These are phyloP conservation scores for Darevskia nairensis DNA, from an alignment of 2,797 vertebrate genomes.

Conservation along the genomic window DNA sequence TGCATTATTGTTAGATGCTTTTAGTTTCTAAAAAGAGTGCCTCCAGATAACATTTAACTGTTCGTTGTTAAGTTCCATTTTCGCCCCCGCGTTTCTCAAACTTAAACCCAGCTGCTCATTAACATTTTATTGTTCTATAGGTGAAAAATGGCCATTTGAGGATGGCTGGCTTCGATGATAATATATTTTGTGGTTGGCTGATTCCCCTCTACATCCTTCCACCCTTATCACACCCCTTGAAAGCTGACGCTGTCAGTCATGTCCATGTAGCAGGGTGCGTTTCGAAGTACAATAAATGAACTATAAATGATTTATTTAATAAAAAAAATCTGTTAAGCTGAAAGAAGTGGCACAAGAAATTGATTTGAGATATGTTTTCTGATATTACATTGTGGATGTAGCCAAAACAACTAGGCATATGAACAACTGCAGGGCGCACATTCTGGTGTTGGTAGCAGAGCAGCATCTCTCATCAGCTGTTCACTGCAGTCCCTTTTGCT, in stretches of 20 bases:
- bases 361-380: background rate
- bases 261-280: background rate
- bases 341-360: background rate
- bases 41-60: background rate
- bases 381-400: background rate
- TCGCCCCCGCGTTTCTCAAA: background rate
- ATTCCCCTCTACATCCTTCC: conserved; percentile 48
- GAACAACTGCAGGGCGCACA: background rate
- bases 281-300: conserved; percentile 3
- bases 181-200: conserved; percentile 57
- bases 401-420: background rate
- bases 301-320: background rate
- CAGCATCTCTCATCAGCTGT: background rate
- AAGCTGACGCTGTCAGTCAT: conserved; percentile 46
- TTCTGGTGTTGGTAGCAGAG: background rate
- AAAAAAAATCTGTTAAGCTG: conserved; percentile 20
- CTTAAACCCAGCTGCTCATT: conserved; percentile 32
- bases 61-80: background rate
- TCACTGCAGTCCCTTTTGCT: background rate
- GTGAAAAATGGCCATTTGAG: conserved; percentile 44
- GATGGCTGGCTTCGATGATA: conserved; percentile 48
- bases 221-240: conserved; percentile 21
- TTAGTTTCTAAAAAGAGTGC: conserved; percentile 16
- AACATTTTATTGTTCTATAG: conserved; percentile 39
- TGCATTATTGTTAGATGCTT: conserved; percentile 16